Conservation (phyloP, 2,888 invertebrate genomes). For the Drosophila limbata region DNA sequence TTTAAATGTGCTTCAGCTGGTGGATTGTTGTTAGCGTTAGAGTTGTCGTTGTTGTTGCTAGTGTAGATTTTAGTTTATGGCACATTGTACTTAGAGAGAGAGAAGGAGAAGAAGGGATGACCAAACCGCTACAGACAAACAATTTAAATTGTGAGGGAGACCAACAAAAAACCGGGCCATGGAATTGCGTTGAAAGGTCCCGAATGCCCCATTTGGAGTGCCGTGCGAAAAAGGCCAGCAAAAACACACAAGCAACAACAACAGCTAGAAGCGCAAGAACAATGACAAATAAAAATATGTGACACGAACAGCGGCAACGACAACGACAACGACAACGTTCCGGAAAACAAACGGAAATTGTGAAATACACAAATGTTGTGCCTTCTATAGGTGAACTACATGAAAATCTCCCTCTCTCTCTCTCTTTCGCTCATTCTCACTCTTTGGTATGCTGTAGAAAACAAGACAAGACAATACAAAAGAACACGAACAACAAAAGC, state of each 20-base stretch:
- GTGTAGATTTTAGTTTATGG: conserved; percentile 56
- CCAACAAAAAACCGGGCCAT: conserved; percentile 38
- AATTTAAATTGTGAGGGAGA: conserved; percentile 71
- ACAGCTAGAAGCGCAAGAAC: conserved; percentile 14
- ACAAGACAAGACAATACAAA: conserved; percentile 35
- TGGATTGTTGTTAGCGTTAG: conserved; percentile 15
- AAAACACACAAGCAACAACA: conserved; percentile 23
- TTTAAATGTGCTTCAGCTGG: conserved; percentile 17
- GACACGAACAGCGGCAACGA: conserved; percentile 36
- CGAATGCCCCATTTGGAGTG: conserved; percentile 72
- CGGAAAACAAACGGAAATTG: conserved; percentile 79
- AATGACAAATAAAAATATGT: conserved; percentile 22
- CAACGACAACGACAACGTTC: conserved; percentile 70
- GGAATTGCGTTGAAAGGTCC: conserved; percentile 78
- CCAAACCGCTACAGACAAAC: conserved; percentile 67
- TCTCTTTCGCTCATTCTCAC: not conserved
- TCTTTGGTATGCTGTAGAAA: conserved; percentile 24
- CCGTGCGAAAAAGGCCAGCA: conserved; percentile 67
- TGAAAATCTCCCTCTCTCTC: conserved; percentile 33
- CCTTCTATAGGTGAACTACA: conserved; percentile 71
- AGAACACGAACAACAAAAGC: conserved; percentile 45
- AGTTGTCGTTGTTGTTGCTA: conserved; percentile 26
- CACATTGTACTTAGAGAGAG: conserved; percentile 57
- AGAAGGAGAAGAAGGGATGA: conserved; percentile 37
- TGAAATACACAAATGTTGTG: conserved; percentile 78